These are phyloP conservation scores for Cardiocondyla obscurior DNA, from an alignment of 1,140 invertebrate genomes.

Conservation along the genomic window DNA sequence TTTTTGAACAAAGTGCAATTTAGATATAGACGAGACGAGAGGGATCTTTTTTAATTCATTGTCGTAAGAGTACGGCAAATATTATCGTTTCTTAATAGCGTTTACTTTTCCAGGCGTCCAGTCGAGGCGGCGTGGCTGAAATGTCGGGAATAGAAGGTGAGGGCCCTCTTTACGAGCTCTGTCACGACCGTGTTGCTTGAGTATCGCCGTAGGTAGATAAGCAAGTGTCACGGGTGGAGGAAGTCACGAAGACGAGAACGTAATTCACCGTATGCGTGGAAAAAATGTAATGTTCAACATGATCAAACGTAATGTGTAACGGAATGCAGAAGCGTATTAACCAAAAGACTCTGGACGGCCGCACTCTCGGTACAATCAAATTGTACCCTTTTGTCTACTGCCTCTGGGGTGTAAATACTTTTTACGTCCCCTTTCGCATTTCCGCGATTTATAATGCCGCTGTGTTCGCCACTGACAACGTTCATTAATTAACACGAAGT, in stretches of 20 bases:
- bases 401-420: constrained; percentile 12
- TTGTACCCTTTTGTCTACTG: constrained; percentile 23
- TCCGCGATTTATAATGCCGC: constrained; percentile 22
- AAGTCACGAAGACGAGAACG: constrained; percentile 38
- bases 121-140: constrained; percentile 67
- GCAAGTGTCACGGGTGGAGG: constrained; percentile 57
- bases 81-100: not conserved
- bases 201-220: constrained; percentile 67
- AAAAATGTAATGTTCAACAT: constrained; percentile 49
- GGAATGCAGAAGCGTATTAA: constrained; percentile 35
- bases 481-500: constrained; percentile 39
- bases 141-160: constrained; percentile 82
- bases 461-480: constrained; percentile 9
- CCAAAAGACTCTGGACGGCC: constrained; percentile 22
- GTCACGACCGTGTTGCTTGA: constrained; percentile 62
- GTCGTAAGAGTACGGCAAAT: not conserved
- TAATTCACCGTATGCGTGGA: constrained; percentile 47
- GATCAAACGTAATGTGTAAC: constrained; percentile 36
- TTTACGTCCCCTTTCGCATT: constrained; percentile 6
- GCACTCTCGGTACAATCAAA: constrained; percentile 2
- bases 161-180: constrained; percentile 60
- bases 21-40: no score
- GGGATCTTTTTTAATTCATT: no score
- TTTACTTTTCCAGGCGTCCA: constrained; percentile 74
- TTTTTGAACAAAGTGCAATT: not conserved